A percentile compares a stretch with the other conserved stretches of the same genome.
These are phyloP conservation scores for Noturus placidus DNA, from an alignment of 2,113 vertebrate genomes.

Conservation along the genomic window DNA sequence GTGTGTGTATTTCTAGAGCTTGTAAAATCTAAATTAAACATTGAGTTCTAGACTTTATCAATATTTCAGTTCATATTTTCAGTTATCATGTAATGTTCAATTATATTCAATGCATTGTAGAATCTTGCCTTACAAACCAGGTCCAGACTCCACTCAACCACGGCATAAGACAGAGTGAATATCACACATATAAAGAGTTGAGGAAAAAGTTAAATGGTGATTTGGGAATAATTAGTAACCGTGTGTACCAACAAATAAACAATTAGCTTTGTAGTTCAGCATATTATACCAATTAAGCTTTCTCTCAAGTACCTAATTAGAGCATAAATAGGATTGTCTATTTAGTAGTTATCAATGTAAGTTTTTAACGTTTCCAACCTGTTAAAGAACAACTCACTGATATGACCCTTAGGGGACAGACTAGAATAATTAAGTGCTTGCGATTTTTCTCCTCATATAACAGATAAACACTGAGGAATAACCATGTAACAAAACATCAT, in stretches of 20 bases:
- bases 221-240: slow-evolving; percentile 43
- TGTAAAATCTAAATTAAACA: neutral
- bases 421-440: neutral
- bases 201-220: slow-evolving; percentile 26
- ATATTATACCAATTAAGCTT: slow-evolving; percentile 9
- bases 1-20: no score
- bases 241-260: slow-evolving; percentile 43
- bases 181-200: slow-evolving; percentile 24
- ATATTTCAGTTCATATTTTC: neutral
- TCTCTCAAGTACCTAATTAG: slow-evolving; percentile 29
- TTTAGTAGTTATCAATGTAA: neutral
- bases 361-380: neutral
- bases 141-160: neutral
- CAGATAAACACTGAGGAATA: neutral
- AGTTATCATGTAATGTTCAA: neutral
- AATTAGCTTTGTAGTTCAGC: slow-evolving; percentile 12
- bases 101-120: neutral
- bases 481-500: neutral
- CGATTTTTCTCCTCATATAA: neutral
- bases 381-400: neutral
- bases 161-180: neutral
- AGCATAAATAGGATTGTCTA: neutral
- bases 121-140: slow-evolving; percentile 2
- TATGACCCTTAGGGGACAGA: neutral
- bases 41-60: neutral